Conservation (phyloP, 2,113 vertebrate genomes). For the Melanocharis versteri region DNA sequence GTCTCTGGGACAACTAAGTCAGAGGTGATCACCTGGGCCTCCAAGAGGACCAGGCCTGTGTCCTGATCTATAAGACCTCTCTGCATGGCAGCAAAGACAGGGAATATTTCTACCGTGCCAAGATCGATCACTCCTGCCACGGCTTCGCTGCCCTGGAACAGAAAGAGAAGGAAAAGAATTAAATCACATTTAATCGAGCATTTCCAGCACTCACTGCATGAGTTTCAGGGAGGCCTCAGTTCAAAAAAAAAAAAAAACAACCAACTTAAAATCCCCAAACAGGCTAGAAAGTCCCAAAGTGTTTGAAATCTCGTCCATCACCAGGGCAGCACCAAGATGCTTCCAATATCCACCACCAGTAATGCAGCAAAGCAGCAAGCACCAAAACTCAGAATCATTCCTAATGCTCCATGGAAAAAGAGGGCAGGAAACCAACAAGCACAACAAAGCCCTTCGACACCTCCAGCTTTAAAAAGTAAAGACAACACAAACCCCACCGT, state of each 20-base stretch:
- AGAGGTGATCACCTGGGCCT: slow-evolving; percentile 86
- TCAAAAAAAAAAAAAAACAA: neutral
- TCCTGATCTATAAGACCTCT: slow-evolving; percentile 95
- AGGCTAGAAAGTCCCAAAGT: neutral
- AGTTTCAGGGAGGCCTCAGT: slow-evolving; percentile 16
- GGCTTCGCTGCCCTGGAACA: slow-evolving; percentile 75
- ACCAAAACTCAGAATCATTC: neutral
- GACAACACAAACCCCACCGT: neutral
- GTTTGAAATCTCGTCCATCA: slow-evolving; percentile 24
- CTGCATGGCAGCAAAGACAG: slow-evolving; percentile 87
- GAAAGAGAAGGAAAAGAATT: slow-evolving; percentile 37
- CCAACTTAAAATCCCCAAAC: neutral
- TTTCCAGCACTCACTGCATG: neutral
- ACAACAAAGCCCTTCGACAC: neutral
- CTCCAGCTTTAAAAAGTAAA: neutral
- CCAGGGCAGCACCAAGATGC: slow-evolving; percentile 65
- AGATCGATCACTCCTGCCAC: slow-evolving; percentile 94
- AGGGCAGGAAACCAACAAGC: neutral
- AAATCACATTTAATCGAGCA: neutral
- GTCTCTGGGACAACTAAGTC: slow-evolving; percentile 83
- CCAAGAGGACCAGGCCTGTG: slow-evolving; percentile 83
- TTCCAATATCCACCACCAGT: neutral
- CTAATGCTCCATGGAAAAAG: neutral
- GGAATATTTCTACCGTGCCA: slow-evolving; percentile 90
- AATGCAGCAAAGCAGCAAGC: slow-evolving; percentile 60